These are phyloP conservation scores for Drosophila ficusphila DNA, from an alignment of 1,140 invertebrate species.

Conservation along the genomic window DNA sequence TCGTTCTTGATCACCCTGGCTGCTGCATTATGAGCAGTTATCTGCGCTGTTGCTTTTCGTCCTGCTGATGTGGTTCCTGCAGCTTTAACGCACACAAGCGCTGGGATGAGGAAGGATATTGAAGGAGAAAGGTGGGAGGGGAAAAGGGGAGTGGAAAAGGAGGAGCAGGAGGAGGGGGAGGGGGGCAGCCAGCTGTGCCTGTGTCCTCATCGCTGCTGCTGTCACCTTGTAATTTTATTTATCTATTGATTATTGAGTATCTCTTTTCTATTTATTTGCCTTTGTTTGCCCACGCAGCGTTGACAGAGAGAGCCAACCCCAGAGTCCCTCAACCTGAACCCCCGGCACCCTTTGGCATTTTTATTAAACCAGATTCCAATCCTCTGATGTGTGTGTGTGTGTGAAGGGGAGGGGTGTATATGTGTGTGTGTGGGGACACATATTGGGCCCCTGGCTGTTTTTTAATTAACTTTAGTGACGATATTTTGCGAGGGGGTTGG, in stretches of 20 bases:
- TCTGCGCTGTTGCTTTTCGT: constrained; percentile 30
- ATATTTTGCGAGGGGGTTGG: constrained; percentile 62
- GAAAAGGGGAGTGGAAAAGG: too few species aligned
- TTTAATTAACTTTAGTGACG: constrained; percentile 83
- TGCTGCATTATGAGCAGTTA: constrained; percentile 78
- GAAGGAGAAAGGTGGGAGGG: neutral
- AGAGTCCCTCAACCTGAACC: constrained; percentile 10
- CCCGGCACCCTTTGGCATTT: constrained; percentile 54
- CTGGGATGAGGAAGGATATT: constrained; percentile 10
- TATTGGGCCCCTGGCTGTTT: constrained; percentile 71
- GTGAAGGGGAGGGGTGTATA: too few species aligned
- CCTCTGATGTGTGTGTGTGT: constrained; percentile 17
- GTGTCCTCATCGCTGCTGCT: constrained; percentile 53
- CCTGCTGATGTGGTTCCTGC: constrained; percentile 47
- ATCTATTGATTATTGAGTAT: constrained; percentile 83
- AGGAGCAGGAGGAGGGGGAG: neutral
- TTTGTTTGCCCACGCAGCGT: constrained; percentile 78
- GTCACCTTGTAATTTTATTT: constrained; percentile 83
- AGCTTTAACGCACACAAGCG: constrained; percentile 46
- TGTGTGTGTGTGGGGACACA: constrained; percentile 7
- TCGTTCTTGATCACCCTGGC: neutral
- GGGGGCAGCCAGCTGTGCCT: constrained; percentile 54
- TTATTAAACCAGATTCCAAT: constrained; percentile 72
- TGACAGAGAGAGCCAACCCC: constrained; percentile 55
- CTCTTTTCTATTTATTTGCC: constrained; percentile 82